These are phyloP conservation scores for Phalangium opilio DNA, from an alignment of 2,888 invertebrate species.

Conservation along the genomic window DNA sequence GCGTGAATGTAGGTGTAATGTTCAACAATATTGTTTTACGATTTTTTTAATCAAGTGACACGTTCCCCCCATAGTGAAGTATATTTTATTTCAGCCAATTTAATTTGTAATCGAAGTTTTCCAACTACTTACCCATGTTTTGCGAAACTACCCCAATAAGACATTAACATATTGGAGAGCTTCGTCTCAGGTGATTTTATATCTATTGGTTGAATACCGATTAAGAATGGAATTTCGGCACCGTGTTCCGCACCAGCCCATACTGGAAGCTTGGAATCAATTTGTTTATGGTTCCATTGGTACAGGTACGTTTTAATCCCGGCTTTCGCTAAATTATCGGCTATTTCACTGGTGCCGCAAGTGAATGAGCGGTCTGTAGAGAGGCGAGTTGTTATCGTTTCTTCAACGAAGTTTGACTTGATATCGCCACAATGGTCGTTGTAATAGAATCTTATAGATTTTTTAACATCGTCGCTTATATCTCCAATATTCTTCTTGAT, in stretches of 20 bases:
- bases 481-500: not conserved
- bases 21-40: too few species aligned
- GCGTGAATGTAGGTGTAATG: too few species aligned
- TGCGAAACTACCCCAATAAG: too few species aligned
- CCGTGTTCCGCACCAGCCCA: conserved; percentile 16
- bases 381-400: conserved; percentile 6
- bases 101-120: too few species aligned
- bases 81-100: too few species aligned
- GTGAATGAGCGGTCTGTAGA: conserved; percentile 12
- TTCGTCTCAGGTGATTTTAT: not conserved
- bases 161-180: too few species aligned
- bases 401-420: conserved; percentile 4
- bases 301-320: conserved; percentile 13
- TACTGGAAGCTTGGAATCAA: conserved; percentile 4
- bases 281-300: conserved; percentile 7
- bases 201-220: conserved; percentile 14
- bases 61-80: too few species aligned
- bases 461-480: not conserved
- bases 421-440: conserved; percentile 4
- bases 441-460: conserved; percentile 8
- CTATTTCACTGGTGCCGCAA: conserved; percentile 8
- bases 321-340: conserved; percentile 9
- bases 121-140: too few species aligned
- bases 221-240: conserved; percentile 13
- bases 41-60: too few species aligned